These are phyloP conservation scores for Drosophila sordidula DNA, from an alignment of 2,888 invertebrate species.

Conservation along the genomic window DNA sequence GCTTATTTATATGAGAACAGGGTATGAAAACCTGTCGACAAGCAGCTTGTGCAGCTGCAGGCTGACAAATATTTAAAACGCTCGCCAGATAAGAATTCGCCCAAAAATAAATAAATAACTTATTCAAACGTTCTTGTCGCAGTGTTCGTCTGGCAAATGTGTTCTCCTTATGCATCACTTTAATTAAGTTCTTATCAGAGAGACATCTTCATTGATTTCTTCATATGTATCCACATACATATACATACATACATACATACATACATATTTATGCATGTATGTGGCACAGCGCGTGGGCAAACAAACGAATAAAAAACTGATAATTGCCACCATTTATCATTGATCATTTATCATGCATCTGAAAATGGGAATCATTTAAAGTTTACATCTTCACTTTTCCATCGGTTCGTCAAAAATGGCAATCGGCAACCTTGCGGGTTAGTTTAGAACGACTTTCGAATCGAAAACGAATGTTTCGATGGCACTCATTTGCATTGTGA, in stretches of 20 bases:
- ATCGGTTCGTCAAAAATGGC: constrained; percentile 38
- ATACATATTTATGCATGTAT: no score
- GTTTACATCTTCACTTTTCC: constrained; percentile 28
- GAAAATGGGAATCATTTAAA: background rate
- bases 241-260: no score
- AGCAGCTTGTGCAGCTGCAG: constrained; percentile 22
- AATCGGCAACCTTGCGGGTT: constrained; percentile 35
- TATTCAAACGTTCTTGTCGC: background rate
- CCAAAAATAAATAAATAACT: background rate
- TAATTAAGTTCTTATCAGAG: background rate
- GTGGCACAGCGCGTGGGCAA: no score
- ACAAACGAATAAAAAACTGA: background rate
- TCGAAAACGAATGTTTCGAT: constrained; percentile 43
- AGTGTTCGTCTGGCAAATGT: background rate
- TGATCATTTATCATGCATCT: constrained; percentile 6
- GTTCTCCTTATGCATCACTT: background rate
- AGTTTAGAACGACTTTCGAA: constrained; percentile 69
- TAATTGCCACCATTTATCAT: constrained; percentile 13
- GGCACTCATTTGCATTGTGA: constrained; percentile 66
- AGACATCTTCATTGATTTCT: background rate
- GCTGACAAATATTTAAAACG: constrained; percentile 3
- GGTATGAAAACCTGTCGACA: constrained; percentile 34
- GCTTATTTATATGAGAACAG: background rate
- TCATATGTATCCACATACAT: no score
- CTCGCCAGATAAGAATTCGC: background rate